Evolutionary conservation across 2,113 vertebrate genomes (phyloP), one percentile per base, ranked within the genome.

Genomic region (Platysternon megacephalum): DNA sequence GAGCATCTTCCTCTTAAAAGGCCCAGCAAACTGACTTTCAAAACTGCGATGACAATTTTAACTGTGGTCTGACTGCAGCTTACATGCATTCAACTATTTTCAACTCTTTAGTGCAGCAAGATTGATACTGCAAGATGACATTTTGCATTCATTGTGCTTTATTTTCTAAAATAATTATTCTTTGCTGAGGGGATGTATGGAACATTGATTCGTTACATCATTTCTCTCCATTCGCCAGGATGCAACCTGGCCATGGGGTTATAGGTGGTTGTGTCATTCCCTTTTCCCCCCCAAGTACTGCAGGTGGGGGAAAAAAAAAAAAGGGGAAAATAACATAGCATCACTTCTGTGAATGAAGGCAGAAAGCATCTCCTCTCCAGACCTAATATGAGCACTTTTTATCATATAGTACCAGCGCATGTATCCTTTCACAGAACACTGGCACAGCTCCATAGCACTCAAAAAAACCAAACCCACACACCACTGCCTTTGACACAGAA

Each of bases 401-500:
- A 90, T 92, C 55, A 89, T 84, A 93, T 22, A 52, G 86, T 35
- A 5, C 68, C 79, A 93, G 65, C 82, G 85, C 44, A 2, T 29
- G 51, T 44, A 79, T 61, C 93, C 85, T 65, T 83, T 82, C 61
- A 84, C 29, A 4, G 9, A 84, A 16, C 52, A 84, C 56, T 58
- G 82, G 93, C 8, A 68, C 72, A 90, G 80, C 87, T 92, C 61
- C 9, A 92, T 61, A 28, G 49, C 65, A 56, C 85, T 87, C 80
- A 90, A 11, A 79, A 90, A 72, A 86, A 82, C 76, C 8, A 56
- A 52, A 56, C 39, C 39, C 48, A 39, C 39, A 76, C 2, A 3
- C 8, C 21, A 24, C 85, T 78, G 46, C 7, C 29, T 78, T 56
- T 90, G 81, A 53, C 56, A 89, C 42, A 78, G 22, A 46, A 83